phyloP scores from a whole-genome alignment of 1,140 invertebrate species.

The Laodelphax striatellus region DNA sequence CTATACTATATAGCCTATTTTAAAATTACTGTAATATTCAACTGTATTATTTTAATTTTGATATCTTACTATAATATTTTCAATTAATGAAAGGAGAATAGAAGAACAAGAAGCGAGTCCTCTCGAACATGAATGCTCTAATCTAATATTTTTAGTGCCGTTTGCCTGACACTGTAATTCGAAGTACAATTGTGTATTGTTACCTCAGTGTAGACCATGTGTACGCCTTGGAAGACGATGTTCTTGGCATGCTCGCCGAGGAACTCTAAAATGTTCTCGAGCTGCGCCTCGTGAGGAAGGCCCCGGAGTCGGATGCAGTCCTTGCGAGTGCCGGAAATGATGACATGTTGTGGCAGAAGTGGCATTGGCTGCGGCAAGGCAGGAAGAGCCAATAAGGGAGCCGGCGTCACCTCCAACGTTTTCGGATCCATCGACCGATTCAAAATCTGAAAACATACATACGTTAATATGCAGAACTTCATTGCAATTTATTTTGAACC shows the following conservation, averaged over 20 bases:
- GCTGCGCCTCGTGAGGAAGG: slow-evolving; percentile 88
- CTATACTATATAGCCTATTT: too few relatives aligned
- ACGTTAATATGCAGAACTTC: too few relatives aligned
- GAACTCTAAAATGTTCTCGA: slow-evolving; percentile 95
- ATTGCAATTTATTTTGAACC: too few relatives aligned
- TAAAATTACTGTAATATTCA: too few relatives aligned
- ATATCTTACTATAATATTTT: too few relatives aligned
- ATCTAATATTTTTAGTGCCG: too few relatives aligned
- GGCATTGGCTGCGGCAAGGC: slow-evolving; percentile 36
- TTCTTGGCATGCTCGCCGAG: slow-evolving; percentile 93
- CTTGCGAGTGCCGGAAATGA: slow-evolving; percentile 79
- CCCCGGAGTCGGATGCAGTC: slow-evolving; percentile 93
- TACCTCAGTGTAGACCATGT: slow-evolving; percentile 97
- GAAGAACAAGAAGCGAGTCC: too few relatives aligned
- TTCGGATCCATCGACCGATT: slow-evolving; percentile 21
- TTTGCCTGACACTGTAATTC: too few relatives aligned
- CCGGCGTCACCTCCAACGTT: slow-evolving; percentile 12
- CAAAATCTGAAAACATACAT: slow-evolving; percentile 18
- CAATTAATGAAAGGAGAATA: too few relatives aligned
- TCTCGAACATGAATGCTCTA: too few relatives aligned
- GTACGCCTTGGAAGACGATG: slow-evolving; percentile 94
- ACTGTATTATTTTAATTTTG: too few relatives aligned
- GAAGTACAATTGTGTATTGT: too few relatives aligned
- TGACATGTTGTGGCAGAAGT: slow-evolving; percentile 70
- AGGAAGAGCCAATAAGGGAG: slow-evolving; percentile 11